phyloP scores from a whole-genome alignment of 92 coral and sea anemone genomes.

The Parazoanthus swiftii region DNA sequence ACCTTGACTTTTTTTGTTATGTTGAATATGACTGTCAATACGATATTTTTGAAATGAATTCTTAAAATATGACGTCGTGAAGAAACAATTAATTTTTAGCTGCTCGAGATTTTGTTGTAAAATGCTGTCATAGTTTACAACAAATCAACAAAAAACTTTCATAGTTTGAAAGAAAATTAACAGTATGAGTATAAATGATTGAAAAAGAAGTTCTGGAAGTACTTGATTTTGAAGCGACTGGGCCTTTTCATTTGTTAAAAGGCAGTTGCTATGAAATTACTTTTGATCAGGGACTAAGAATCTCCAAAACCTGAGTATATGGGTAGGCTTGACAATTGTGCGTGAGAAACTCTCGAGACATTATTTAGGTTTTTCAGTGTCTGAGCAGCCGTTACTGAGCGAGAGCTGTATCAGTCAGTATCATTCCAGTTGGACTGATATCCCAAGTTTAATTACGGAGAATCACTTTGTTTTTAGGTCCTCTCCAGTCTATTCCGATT shows the following conservation, averaged over 20 bases:
- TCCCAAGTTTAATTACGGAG: background rate
- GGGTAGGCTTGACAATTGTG: background rate
- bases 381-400: background rate
- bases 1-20: background rate
- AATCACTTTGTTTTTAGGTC: constrained; percentile 59
- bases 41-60: background rate
- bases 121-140: no score
- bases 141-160: no score
- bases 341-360: background rate
- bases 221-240: background rate
- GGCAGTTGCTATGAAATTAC: background rate
- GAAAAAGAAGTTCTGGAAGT: background rate
- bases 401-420: no score
- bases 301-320: background rate
- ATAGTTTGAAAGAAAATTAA: no score
- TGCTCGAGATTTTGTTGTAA: no score
- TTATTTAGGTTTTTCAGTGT: background rate
- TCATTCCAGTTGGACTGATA: no score
- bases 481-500: constrained; percentile 92
- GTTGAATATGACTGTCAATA: background rate
- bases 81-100: background rate
- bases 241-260: background rate
- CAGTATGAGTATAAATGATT: background rate
- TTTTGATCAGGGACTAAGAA: no score
- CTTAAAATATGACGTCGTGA: background rate